Evolutionary conservation across 2,888 invertebrate genomes (phyloP).

Genomic region (Habrosyne pyritoides): DNA sequence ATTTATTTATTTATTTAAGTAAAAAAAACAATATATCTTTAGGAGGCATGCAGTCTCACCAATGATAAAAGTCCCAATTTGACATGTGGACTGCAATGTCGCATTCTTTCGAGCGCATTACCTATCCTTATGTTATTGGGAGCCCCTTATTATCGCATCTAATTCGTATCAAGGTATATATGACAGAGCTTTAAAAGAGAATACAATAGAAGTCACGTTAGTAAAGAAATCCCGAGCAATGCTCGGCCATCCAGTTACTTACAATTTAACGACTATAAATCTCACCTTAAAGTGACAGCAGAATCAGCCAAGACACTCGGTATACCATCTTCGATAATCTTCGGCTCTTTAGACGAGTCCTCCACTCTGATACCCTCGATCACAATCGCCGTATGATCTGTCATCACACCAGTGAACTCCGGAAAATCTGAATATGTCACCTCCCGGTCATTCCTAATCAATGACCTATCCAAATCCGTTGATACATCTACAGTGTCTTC

Average conservation of each 20-base stretch:
- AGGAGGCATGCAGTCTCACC: too few species aligned
- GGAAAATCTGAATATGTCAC: conserved; percentile 18
- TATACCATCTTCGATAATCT: conserved; percentile 82
- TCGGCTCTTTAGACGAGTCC: conserved; percentile 81
- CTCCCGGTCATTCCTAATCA: conserved; percentile 27
- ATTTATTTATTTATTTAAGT: neutral
- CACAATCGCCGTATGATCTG: conserved; percentile 35
- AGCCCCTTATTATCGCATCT: too few species aligned
- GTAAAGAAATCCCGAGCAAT: too few species aligned
- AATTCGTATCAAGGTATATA: too few species aligned
- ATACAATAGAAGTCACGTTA: too few species aligned
- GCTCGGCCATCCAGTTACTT: too few species aligned
- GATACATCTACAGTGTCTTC: neutral
- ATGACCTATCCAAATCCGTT: neutral
- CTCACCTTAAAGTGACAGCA: conserved; percentile 80
- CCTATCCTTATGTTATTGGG: too few species aligned
- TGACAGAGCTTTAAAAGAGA: too few species aligned
- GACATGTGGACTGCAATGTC: too few species aligned
- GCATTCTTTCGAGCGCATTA: too few species aligned
- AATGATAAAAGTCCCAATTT: too few species aligned
- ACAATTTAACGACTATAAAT: too few species aligned
- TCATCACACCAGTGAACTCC: conserved; percentile 44
- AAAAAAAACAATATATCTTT: neutral
- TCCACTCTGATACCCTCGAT: conserved; percentile 85
- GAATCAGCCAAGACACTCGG: conserved; percentile 86